Evolutionary conservation across 1,140 invertebrate genomes (phyloP), one percentile per base, ranked within the genome.

Genomic region (Hyles euphorbiae): DNA sequence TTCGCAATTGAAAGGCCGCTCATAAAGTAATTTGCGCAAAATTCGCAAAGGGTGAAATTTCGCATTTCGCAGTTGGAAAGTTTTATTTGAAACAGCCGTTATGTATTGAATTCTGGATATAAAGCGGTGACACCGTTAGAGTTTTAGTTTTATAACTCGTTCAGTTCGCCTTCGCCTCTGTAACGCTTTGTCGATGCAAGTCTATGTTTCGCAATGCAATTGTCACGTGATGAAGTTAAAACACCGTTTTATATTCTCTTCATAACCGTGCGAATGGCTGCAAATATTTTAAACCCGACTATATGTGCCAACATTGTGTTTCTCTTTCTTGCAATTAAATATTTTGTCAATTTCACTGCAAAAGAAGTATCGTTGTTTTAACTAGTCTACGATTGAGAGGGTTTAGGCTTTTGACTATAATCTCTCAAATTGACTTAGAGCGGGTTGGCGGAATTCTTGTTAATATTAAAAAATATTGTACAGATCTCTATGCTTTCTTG

Each of bases 1-100:
- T 62, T 78, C 65, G 46, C 65, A 65, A 78, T 78, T 81, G 70
- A 80, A 81, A 56, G 63, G 63, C 56, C 65, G 63, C 80, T 83
- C 80, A 83, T 88, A 86, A 84, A 88, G 78, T 84, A 84, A 88
- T 88, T 88, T 88, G 81, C 81, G 73, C 78, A 88, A 85, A 22
- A 83, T 83, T 88, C 70, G 81, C 83, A 84, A 88, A 81, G 83
- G 84, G 80, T 86, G 48, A 71, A 82, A 83, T 73, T 73, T 63
- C 63, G 68, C 66, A 67, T 66, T 66, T 22, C 22, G 60, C 57
- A 54, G 60, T 67, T 61, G 36, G 36, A 64, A 69, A 78, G 69
- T 81, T 83, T 87, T 76, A 69, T 78, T 76, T 71, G 59, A 66
- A 67, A 78, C 65, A 73, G 64, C 77, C 76, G 73, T 81, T 81